Evolutionary conservation across 2,888 invertebrate species (phyloP), one percentile per base, ranked within the genome.

Genomic region (Drosophila eohydei): DNA sequence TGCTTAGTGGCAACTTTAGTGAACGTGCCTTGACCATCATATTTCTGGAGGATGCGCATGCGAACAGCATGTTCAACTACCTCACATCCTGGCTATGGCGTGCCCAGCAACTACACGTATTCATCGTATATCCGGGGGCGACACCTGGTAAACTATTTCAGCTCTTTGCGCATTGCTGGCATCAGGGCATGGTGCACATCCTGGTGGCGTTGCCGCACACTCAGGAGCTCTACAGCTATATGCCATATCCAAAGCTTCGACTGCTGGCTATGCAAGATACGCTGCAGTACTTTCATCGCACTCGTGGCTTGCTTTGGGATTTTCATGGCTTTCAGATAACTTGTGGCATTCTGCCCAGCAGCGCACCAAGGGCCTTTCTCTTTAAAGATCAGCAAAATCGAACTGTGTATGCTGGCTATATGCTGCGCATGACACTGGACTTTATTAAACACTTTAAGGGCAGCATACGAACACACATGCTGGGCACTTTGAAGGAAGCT

Each of bases 361-460:
- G 72, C 2, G 78, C 85, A 7, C 83, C 83, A 0, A 57, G 81
- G 28, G 81, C 81, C n/a, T 83, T 85, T 40, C 66, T 73, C n/a
- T 83, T 81, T 16, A 70, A n/a, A 1, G 75, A 90, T 64, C 60
- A 71, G 0, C 44, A 58, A 0, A 66, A 83, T 4, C 57, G 68
- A 8, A 14, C 56, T 1, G 58, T 84, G 6, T 67, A 74, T 5
- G 76, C 88, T 0, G 90, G 90, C 0, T 90, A 89, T 63, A 82
- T 88, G 78, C 71, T 78, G 6, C 63, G 74, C 0, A 78, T 85
- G 43, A 34, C 74, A 0, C 41, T 82, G 40, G 70, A 76, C 5
- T 90, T 90, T 11, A 84, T 85, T 2, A 36, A 32, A 1, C 80
- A 83, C n/a, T 87, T 71, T 28, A 90, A 90, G 67, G 90, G 88